These are phyloP conservation scores for Illadopsis cleaveri DNA, from an alignment of 2,113 vertebrate genomes.

Conservation along the genomic window DNA sequence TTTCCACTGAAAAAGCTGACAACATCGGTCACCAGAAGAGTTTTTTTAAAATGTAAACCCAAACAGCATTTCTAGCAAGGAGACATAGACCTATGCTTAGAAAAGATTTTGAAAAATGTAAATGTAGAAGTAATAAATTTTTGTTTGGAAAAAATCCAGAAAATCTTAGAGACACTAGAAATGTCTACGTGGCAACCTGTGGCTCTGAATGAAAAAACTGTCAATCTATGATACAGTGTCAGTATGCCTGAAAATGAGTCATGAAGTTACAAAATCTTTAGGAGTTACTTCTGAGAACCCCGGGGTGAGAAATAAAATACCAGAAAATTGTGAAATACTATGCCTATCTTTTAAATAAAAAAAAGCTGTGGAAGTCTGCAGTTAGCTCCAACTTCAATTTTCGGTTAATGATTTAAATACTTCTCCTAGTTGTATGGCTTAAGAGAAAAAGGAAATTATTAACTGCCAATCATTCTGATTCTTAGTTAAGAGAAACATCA, in stretches of 20 bases:
- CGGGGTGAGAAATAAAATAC: neutral
- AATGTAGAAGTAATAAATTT: neutral
- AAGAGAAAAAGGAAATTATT: neutral
- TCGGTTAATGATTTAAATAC: neutral
- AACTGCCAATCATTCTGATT: neutral
- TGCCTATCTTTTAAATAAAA: neutral
- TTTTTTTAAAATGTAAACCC: neutral
- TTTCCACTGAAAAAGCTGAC: neutral
- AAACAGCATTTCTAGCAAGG: neutral
- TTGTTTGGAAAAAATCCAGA: neutral
- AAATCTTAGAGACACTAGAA: neutral
- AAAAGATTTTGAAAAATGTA: neutral
- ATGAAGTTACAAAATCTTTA: neutral
- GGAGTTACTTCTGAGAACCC: neutral
- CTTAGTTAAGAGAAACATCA: neutral
- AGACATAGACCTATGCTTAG: neutral
- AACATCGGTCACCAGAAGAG: neutral
- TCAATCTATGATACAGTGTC: neutral
- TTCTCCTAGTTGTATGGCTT: neutral
- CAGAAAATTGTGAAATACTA: rapidly evolving
- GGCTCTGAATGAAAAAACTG: neutral
- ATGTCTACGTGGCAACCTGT: rapidly evolving
- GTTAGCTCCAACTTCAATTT: neutral
- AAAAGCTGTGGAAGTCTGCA: neutral
- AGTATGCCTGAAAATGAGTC: neutral